Evolutionary conservation across 2,888 invertebrate genomes (phyloP), one percentile per base, ranked within the genome.

Genomic region (Acholoe squamosa): DNA sequence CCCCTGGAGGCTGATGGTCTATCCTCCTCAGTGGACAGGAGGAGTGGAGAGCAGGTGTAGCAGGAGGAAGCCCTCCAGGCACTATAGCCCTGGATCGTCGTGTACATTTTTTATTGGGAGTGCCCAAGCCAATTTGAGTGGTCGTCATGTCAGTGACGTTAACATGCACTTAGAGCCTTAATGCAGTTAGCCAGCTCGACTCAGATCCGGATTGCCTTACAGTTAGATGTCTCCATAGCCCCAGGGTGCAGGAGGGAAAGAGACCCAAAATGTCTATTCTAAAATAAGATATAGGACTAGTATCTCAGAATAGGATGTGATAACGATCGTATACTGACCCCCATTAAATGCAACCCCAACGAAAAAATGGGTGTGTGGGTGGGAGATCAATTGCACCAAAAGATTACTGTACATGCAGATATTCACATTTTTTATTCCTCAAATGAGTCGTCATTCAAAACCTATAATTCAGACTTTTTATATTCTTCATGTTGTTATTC

Each of bases 81-180:
- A n/a, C 61, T 61, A 61, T 61, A 71, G 71, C 31, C 71, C 14
- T 22, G 31, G 28, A 71, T 71, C 71, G n/a, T 71, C 28, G 25
- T 71, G 25, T 71, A 71, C 71, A 71, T 71, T 71, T 71, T 71
- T 71, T 71, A 71, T 71, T 28, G 28, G 28, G 14, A n/a, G 71
- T 71, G 71, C 71, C 71, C 25, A 25, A 25, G 31, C 25, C 71
- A 71, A 71, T 71, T 28, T 71, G 28, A 71, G 71, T 71, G 71
- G 71, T 71, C 71, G 31, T 71, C 71, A 71, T 25, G 71, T 71
- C 25, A 0, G 3, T 5, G 71, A 25, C 71, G 25, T 71, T 28
- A 71, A 71, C 71, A 71, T 1, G 28, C 71, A 71, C 71, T 71
- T 28, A 71, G 71, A 28, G 71, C 71, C 28, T 71, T 71, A 28